Evolutionary conservation across 1,140 invertebrate genomes (phyloP).

Genomic region (Musca domestica): DNA sequence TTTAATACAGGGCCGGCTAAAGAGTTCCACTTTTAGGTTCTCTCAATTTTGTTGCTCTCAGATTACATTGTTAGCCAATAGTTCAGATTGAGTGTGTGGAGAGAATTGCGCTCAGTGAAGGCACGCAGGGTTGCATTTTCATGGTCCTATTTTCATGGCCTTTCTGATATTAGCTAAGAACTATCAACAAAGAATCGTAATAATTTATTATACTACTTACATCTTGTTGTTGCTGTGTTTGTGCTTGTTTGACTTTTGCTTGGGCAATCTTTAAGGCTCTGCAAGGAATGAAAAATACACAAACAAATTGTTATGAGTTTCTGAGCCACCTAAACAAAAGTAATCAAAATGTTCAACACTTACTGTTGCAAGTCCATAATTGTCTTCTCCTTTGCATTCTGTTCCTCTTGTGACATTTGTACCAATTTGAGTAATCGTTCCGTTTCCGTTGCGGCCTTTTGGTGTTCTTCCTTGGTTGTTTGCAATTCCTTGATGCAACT

Average conservation of each 20-base stretch:
- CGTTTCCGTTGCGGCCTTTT: conserved; percentile 79
- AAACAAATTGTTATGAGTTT: conserved; percentile 9
- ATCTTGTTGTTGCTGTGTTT: conserved; percentile 70
- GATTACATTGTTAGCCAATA: too few relatives aligned
- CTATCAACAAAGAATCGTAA: too few relatives aligned
- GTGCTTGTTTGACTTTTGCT: conserved; percentile 77
- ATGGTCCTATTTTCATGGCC: too few relatives aligned
- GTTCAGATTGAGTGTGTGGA: too few relatives aligned
- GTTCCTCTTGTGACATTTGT: conserved; percentile 94
- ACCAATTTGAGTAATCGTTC: conserved; percentile 87
- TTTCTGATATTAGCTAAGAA: too few relatives aligned
- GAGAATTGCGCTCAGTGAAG: too few relatives aligned
- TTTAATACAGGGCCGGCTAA: too few relatives aligned
- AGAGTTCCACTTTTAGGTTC: too few relatives aligned
- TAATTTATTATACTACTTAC: conserved; percentile 53
- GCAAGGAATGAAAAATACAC: conserved; percentile 26
- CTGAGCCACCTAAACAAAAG: background rate
- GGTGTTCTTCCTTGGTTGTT: conserved; percentile 75
- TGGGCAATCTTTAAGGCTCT: conserved; percentile 85
- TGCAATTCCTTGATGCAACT: conserved; percentile 60
- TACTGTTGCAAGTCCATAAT: conserved; percentile 95
- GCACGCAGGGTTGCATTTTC: too few relatives aligned
- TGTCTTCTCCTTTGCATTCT: conserved; percentile 90
- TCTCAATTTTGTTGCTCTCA: too few relatives aligned
- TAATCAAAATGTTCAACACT: conserved; percentile 53